A percentile compares a stretch with the other conserved stretches of the same genome.
Evolutionary conservation across 2,797 vertebrate species (phyloP).

Genomic region (Intellagama lesueurii): DNA sequence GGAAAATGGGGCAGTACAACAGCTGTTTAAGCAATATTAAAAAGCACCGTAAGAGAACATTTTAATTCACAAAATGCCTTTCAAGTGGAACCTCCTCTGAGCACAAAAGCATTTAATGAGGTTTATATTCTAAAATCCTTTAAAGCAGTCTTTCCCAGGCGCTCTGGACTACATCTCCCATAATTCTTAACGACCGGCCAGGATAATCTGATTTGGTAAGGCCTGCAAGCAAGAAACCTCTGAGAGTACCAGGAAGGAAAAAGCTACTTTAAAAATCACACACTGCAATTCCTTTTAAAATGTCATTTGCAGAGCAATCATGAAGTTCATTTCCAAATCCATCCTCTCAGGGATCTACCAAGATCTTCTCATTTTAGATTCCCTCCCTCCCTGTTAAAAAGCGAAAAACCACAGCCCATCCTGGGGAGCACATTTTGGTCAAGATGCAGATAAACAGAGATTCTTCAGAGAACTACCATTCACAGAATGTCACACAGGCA

Average conservation of each 20-base stretch:
- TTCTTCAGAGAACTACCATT: background rate
- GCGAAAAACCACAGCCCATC: background rate
- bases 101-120: background rate
- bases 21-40: background rate
- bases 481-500: background rate
- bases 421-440: background rate
- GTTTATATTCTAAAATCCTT: background rate
- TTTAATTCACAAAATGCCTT: slow-evolving; percentile 3
- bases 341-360: background rate
- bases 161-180: background rate
- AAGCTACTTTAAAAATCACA: background rate
- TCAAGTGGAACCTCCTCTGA: background rate
- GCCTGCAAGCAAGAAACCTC: background rate
- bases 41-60: background rate
- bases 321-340: background rate
- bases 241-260: background rate
- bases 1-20: too few species aligned
- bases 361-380: background rate
- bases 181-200: background rate
- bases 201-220: background rate
- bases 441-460: background rate
- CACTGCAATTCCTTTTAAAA: background rate
- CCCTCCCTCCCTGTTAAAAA: background rate
- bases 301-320: background rate
- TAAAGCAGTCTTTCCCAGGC: background rate